Evolutionary conservation across 2,797 vertebrate genomes (phyloP).

Genomic region (Brachyalestes nurse): DNA sequence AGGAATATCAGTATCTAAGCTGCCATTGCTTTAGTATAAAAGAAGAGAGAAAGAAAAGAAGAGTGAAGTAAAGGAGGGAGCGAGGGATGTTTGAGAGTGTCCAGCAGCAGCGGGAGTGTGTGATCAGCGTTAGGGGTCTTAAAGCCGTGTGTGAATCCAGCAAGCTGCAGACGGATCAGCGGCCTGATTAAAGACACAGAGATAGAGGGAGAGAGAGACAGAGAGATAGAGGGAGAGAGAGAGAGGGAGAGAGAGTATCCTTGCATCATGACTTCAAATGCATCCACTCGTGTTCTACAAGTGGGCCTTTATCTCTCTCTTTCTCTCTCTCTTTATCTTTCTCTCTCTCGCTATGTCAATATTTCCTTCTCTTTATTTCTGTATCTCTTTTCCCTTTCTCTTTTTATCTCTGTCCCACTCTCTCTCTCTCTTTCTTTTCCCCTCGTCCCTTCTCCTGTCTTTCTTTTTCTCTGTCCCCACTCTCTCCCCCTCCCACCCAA

Average conservation of each 20-base stretch:
- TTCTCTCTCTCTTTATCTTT: background rate
- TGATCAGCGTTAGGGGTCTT: no score
- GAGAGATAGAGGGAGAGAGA: background rate
- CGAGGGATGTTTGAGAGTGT: no score
- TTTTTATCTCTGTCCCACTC: constrained; percentile 39
- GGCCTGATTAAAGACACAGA: no score
- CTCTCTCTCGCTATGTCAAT: constrained; percentile 17
- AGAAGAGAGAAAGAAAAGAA: no score
- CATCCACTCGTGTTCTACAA: constrained; percentile 66
- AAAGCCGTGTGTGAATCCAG: no score
- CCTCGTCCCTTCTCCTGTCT: background rate
- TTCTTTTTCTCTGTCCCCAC: background rate
- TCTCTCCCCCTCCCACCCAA: constrained; percentile 8
- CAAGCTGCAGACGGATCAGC: no score
- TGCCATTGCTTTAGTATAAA: no score
- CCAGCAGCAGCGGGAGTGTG: no score
- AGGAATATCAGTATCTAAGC: no score
- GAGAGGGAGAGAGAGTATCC: background rate
- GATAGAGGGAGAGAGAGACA: no score
- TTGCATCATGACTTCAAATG: constrained; percentile 65
- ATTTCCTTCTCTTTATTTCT: constrained; percentile 43
- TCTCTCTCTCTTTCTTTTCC: background rate
- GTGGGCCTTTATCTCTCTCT: constrained; percentile 52
- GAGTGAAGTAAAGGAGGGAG: no score
- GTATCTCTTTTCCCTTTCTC: constrained; percentile 53